Evolutionary conservation across 2,888 invertebrate genomes (phyloP), one percentile per base, ranked within the genome.

Genomic region (Cremastinae sp.): DNA sequence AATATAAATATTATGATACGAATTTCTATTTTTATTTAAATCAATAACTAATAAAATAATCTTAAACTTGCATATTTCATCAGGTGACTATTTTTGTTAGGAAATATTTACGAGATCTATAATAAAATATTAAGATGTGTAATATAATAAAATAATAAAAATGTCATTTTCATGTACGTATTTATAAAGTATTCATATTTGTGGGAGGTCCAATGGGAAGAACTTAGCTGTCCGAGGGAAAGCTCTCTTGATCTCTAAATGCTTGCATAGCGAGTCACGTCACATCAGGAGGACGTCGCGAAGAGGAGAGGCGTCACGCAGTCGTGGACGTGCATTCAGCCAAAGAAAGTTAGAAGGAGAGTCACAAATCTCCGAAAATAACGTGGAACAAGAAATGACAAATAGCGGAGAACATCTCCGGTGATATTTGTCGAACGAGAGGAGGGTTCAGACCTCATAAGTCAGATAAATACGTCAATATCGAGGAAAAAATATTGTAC

Each of bases 351-450:
- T 45, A 37, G 53, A 59, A 37, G 47, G 53, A 16, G 45, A 10
- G n/a, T 7, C 47, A 28, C 18, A 28, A 56, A 68, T 49, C 12
- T 62, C 70, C 39, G 53, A 65, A 70, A 70, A 75, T 70, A 65
- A 55, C 53, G 51, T 16, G 35, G 10, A 28, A 51, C 53, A 55
- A 56, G 41, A 62, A 39, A 9, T 10, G 53, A 53, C 16, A n/a
- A 28, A 43, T 53, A 43, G 43, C 28, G 51, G 41, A 28, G 16
- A 18, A 18, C 22, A 41, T 37, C 10, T 53, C 28, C 16, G 28
- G 39, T 41, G 5, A 51, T 41, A 41, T 64, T 39, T n/a, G 14
- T 10, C 20, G 14, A 51, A 39, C 16, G 39, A 14, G 22, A n/a
- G 28, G 5, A 45, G 9, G 22, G n/a, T n/a, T n/a, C n/a, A n/a